phyloP scores from a whole-genome alignment of 2,113 vertebrate species.

The Carassius gibelio region DNA sequence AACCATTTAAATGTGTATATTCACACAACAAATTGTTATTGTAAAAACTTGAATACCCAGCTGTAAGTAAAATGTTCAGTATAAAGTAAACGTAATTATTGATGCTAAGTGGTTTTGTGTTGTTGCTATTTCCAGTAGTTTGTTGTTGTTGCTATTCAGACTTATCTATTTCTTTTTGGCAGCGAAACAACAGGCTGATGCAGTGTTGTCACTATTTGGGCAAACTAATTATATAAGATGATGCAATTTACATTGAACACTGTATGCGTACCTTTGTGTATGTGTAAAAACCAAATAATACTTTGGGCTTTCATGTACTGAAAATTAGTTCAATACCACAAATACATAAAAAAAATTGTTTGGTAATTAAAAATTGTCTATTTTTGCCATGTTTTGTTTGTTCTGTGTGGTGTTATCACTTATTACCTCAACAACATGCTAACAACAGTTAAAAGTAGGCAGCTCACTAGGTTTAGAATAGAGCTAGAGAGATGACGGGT shows the following conservation, averaged over 20 bases:
- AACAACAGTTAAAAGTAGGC: background rate
- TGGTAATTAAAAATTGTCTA: background rate
- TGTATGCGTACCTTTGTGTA: background rate
- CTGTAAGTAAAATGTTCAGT: background rate
- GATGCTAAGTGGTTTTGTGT: background rate
- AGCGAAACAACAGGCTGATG: no score
- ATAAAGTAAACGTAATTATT: background rate
- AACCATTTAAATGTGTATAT: background rate
- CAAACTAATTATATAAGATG: no score
- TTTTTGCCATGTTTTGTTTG: background rate
- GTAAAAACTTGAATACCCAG: background rate
- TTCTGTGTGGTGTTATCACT: background rate
- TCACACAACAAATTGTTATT: background rate
- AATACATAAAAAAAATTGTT: background rate
- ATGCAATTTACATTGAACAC: no score
- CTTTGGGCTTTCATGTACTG: background rate
- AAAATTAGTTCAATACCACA: background rate
- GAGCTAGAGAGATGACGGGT: background rate
- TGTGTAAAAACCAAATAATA: background rate
- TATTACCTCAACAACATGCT: background rate
- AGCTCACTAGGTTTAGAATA: background rate
- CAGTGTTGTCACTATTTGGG: no score
- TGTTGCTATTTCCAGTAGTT: no score
- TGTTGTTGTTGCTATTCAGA: no score
- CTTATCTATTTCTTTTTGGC: no score